Base-by-base conservation (phyloP, 92 coral and sea anemone species). In the Actinernus sp. region DNA sequence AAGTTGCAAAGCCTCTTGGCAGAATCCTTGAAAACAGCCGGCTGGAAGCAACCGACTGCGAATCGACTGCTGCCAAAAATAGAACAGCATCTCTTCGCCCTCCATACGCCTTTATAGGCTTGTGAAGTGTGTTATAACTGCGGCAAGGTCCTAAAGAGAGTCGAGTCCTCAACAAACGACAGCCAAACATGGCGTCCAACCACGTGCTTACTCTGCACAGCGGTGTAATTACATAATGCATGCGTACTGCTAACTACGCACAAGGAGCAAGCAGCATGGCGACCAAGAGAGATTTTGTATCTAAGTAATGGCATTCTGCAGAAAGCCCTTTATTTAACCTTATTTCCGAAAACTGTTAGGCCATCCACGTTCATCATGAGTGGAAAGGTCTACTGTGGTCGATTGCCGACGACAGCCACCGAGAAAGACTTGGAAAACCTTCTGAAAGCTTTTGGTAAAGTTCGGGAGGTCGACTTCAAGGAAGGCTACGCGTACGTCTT, bases 401-500 rank as follows among this genome's bases (percentile, higher is more conserved):
- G 98, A 39, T 84, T 94, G 38, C 85, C 98, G 40, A 38, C 93
- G 64, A 80, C 78, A 48, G 84, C 83, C n/a, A 57, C 92, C 29
- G 97, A 94, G 63, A 92, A 94, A 61, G 83, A 91, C 39, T 65
- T 94, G 20, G 98, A 94, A 64, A 61, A 78, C 12, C 48, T 94
- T 74, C 58, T 94, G 45, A 88, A 92, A 76, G 58, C 93, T 26
- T 81, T 71, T 58, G 98, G 98, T 22, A 94, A 94, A 63, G 78
- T 92, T 11, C 97, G 90, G 14, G 93, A 94, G 40, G 83, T 94
- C 51, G 98, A 94, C 26, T 94, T 92, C 71, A 87, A 85, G 46
- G 97, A 92, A 32, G 98, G 98, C 0, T 94, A 83, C 56, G 98
- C 98, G 12, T 94, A 94, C 56, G 98, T 88, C 0, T 87, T 91